These are phyloP conservation scores for Melanostoma mellinum DNA, from an alignment of 2,888 invertebrate genomes.

Conservation along the genomic window DNA sequence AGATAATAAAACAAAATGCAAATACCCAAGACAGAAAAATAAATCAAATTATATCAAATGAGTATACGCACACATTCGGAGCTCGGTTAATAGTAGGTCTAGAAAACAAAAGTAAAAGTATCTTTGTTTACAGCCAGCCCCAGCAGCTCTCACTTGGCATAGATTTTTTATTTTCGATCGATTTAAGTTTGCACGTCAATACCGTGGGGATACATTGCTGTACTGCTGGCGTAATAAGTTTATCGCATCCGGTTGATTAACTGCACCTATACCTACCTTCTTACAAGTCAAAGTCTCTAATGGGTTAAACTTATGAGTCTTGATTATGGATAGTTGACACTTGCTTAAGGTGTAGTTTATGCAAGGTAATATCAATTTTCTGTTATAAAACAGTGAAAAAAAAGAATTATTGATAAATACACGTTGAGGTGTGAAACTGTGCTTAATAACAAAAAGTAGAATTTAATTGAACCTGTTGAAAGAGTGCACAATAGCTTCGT, in stretches of 20 bases:
- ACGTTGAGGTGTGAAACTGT: slow-evolving; percentile 45
- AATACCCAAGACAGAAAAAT: slow-evolving; percentile 31
- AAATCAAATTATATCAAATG: slow-evolving; percentile 36
- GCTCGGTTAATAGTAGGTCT: neutral
- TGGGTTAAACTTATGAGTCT: neutral
- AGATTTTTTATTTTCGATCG: slow-evolving; percentile 15
- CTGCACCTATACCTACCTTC: neutral
- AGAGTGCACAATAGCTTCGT: slow-evolving; percentile 3
- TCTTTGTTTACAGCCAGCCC: slow-evolving; percentile 1
- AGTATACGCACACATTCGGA: slow-evolving; percentile 3
- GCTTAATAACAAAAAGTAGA: neutral
- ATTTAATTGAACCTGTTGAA: slow-evolving; percentile 63
- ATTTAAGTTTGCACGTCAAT: slow-evolving; percentile 57
- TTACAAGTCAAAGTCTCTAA: slow-evolving; percentile 5
- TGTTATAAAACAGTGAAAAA: neutral
- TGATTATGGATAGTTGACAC: slow-evolving; percentile 23
- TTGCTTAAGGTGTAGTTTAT: neutral
- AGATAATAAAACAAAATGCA: slow-evolving; percentile 63
- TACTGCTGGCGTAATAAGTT: slow-evolving; percentile 25
- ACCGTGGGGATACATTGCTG: neutral
- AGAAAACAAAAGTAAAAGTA: slow-evolving; percentile 64
- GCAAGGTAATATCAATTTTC: slow-evolving; percentile 31
- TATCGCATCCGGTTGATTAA: slow-evolving; percentile 58
- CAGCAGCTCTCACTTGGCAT: slow-evolving; percentile 40
- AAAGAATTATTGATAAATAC: neutral